Base-by-base conservation (phyloP, 2,797 vertebrate species). In the Synanceia verrucosa region DNA sequence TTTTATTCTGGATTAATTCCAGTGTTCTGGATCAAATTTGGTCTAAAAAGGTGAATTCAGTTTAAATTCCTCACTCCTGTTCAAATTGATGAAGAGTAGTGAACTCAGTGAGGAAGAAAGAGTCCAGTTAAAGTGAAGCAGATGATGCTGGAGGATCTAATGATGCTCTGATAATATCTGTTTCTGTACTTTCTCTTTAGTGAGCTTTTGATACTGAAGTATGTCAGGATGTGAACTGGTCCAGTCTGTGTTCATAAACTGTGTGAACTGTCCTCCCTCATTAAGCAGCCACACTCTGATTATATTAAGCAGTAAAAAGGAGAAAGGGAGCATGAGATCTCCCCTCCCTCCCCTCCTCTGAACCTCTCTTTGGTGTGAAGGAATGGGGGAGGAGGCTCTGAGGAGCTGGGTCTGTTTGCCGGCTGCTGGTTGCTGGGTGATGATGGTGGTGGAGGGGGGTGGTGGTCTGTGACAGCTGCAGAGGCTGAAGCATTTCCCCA, bases 391-490 rank as follows among this genome's bases (percentile, higher is more conserved):
- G 24, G 59, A 1, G 23, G 62, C 1, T 33, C 50, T 66, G 47
- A 44, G 69, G 33, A 29, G 69, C 26, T 12, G 55, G 65, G 60
- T 51, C 67, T 75, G 71, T 78, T 80, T 69, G 65, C 29, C 5
- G 68, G 56, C 57, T 85, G 50, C 58, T 1, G 44, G 78, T 82
- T 83, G 70, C 75, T 26, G 58, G 60, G 73, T 50, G 65, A 83
- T 67, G 51, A 55, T 29, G 18, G 19, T 10, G 9, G 11, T 16
- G 23, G 10, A 7, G 9, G 19, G 37, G 60, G 31, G 12, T 11
- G 41, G 55, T 58, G 52, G 16, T 12, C n/a, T 60, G 55, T 71
- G 78, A 85, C 89, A 89, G 89, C 82, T 91, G 84, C 61, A 68
- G 59, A 81, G 65, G 43, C 65, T 12, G 21, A 26, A 50, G 56